Evolutionary conservation across 2,113 vertebrate species (phyloP), one percentile per base, ranked within the genome.

Genomic region (Egretta garzetta): DNA sequence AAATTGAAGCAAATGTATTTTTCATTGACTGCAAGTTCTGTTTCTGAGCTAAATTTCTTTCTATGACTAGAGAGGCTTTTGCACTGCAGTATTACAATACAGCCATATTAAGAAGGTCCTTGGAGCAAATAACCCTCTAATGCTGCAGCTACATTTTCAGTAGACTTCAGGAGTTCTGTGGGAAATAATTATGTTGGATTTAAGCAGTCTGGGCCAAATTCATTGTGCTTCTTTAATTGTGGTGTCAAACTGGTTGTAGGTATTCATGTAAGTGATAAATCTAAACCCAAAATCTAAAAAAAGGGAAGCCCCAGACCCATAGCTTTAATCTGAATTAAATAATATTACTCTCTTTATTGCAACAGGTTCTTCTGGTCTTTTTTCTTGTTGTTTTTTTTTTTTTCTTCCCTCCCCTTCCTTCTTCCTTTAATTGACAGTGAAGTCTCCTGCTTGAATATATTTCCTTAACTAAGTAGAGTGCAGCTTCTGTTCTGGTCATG

Each of bases 81-180:
- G 96, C 97, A 97, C 98, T 98, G 98, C 98, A 97, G 98, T 94
- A 95, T 98, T 98, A 97, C 98, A 98, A 97, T 98, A 98, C 98
- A 98, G 98, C 98, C 98, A 98, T 98, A 98, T 98, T 98, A 98
- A 98, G 97, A 94, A 98, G 98, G 97, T 98, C 98, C 97, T 98
- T 87, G 80, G 95, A 97, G 98, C 96, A 95, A 88, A 79, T 93
- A 98, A 96, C 97, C 89, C 93, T 95, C 94, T 80, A 52, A 94
- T 74, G 86, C 98, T 94, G 96, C 98, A 97, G 96, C 90, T 90
- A 59, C 2, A 0, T 92, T 66, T 94, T 87, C 96, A 71, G 66
- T 62, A 88, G 93, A 92, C 87, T 90, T 95, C 70, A 70, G 63
- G 91, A 88, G 96, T 97, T 93, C 63, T 91, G 1, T 70, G 66